These are phyloP conservation scores for Drosophila kanapiae DNA, from an alignment of 1,140 invertebrate species.

Conservation along the genomic window DNA sequence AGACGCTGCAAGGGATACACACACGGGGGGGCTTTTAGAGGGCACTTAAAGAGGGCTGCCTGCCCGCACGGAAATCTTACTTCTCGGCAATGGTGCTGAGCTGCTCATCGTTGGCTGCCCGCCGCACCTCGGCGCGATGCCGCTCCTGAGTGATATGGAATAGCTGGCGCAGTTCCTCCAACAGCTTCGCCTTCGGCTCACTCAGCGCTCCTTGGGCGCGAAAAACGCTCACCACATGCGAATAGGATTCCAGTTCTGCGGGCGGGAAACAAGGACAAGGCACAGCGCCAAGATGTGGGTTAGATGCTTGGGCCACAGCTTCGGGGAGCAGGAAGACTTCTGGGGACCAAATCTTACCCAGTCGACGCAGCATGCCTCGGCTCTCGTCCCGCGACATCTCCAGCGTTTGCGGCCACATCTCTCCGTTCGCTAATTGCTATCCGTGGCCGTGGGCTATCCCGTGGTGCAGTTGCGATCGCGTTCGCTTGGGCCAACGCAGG, in stretches of 20 bases:
- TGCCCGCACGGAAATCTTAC: conserved; percentile 86
- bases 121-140: conserved; percentile 94
- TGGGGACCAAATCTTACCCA: conserved; percentile 87
- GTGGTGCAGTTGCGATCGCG: conserved; percentile 48
- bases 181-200: conserved; percentile 92
- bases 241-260: conserved; percentile 95
- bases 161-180: conserved; percentile 92
- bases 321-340: conserved; percentile 1
- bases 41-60: neutral
- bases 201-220: conserved; percentile 95
- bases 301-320: neutral
- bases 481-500: conserved; percentile 38
- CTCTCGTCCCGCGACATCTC: conserved; percentile 94
- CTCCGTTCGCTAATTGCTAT: conserved; percentile 57
- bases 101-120: conserved; percentile 96
- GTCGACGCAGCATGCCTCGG: conserved; percentile 92
- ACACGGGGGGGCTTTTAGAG: conserved; percentile 34
- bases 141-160: conserved; percentile 95
- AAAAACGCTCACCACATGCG: conserved; percentile 94
- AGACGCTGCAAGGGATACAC: conserved; percentile 88
- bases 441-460: conserved; percentile 53
- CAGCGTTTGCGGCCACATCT: conserved; percentile 90
- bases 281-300: conserved; percentile 10
- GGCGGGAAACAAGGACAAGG: conserved; percentile 58
- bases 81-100: conserved; percentile 94